Evolutionary conservation across 2,888 invertebrate genomes (phyloP).

Genomic region (Frankliniella intonsa): DNA sequence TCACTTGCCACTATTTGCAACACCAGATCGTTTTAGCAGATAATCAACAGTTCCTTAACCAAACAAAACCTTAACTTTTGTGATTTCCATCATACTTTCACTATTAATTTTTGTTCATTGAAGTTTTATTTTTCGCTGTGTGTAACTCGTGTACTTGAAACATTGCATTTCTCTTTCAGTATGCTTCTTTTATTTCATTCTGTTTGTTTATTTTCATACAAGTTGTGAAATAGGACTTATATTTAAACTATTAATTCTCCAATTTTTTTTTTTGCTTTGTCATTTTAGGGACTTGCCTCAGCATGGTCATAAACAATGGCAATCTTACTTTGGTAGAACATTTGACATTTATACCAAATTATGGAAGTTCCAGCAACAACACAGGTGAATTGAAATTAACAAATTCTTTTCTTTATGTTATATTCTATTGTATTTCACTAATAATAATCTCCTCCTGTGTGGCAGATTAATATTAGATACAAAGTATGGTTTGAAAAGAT

Average conservation of each 20-base stretch:
- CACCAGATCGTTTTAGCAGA: too few relatives aligned
- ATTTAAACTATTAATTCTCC: not conserved
- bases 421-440: constrained; percentile 1
- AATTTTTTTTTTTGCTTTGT: constrained; percentile 29
- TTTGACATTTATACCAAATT: constrained; percentile 96
- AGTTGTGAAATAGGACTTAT: not conserved
- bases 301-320: constrained; percentile 97
- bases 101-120: too few relatives aligned
- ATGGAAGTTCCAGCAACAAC: constrained; percentile 98
- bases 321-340: constrained; percentile 92
- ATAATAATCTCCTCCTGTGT: constrained; percentile 38
- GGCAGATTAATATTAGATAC: constrained; percentile 72
- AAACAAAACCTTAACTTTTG: too few relatives aligned
- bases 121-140: too few relatives aligned
- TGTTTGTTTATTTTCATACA: constrained; percentile 17
- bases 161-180: too few relatives aligned
- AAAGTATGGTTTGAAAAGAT: constrained; percentile 91
- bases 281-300: constrained; percentile 84
- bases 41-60: too few relatives aligned
- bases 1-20: too few relatives aligned
- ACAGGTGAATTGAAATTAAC: constrained; percentile 55
- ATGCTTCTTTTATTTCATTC: too few relatives aligned
- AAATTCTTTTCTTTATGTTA: not conserved
- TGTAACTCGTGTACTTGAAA: too few relatives aligned
- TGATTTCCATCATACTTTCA: too few relatives aligned